Evolutionary conservation across 2,113 vertebrate genomes (phyloP), one percentile per base, ranked within the genome.

Genomic region (Megaceryle torquata): DNA sequence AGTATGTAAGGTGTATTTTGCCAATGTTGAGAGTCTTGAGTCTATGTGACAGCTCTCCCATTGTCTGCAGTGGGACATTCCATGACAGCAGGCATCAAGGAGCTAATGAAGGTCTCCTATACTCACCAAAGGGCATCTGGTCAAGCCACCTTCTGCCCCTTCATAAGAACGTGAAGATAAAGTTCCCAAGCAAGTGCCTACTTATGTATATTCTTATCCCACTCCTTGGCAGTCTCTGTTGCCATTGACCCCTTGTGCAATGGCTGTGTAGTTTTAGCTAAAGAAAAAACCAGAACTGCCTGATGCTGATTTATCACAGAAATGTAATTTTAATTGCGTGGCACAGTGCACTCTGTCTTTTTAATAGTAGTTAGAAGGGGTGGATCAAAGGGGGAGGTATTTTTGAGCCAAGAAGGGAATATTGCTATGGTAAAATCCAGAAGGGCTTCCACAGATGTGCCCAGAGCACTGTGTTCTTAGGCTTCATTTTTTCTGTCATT

Each of bases 111-210:
- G 91, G 91, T 95, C 79, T 96, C 88, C 68, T 95, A 29, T 93
- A 83, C 72, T 94, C 85, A 88, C 26, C 94, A 91, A 83, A 93
- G 90, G 94, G 94, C 94, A 88, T 95, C 95, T 95, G 82, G 85
- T 68, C 39, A 29, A 91, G 75, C 89, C 91, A 95, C 88, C 75
- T 88, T 93, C 94, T 96, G 75, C 79, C 91, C 89, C 91, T 94
- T 89, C 91, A n/a, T 94, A 95, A 88, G 93, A 93, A 91, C 93
- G 91, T 89, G 89, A 96, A 96, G 93, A 97, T 91, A 88, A 97
- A 96, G 82, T 67, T 93, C 64, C 90, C 92, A 96, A 96, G 96
- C 95, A 97, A 96, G 94, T 96, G 94, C 43, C 82, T 93, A 24
- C 85, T 96, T 96, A 46, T 0, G 3, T 96, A 37, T 96, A 75